Conservation (phyloP, 1,140 invertebrate genomes). For the Diplogasteroides magnus region DNA sequence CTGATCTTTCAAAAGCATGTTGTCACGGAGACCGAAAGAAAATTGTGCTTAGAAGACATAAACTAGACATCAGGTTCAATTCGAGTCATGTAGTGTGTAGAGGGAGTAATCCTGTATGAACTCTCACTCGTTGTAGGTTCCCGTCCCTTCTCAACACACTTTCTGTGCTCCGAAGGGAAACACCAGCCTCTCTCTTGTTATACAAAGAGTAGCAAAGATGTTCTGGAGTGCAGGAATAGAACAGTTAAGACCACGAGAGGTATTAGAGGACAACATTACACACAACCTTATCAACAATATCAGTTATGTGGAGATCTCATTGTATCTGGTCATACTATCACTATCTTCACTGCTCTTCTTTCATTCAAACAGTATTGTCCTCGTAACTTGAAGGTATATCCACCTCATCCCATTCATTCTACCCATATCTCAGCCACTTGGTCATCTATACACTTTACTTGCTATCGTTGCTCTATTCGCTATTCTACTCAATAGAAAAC, state of each 20-base stretch:
- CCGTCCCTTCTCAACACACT: constrained; percentile 31
- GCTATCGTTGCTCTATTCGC: constrained; percentile 70
- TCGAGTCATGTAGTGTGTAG: too few relatives aligned
- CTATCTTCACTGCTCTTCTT: constrained; percentile 29
- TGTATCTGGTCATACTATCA: constrained; percentile 36
- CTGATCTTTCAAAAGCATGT: too few relatives aligned
- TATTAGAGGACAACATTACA: not conserved
- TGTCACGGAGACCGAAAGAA: too few relatives aligned
- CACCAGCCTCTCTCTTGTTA: constrained; percentile 11
- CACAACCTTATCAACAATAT: not conserved
- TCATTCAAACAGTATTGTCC: constrained; percentile 34
- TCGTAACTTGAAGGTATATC: constrained; percentile 16
- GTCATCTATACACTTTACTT: constrained; percentile 69
- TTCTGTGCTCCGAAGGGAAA: constrained; percentile 34
- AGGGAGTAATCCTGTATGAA: too few relatives aligned
- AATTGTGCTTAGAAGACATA: too few relatives aligned
- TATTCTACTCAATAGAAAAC: constrained; percentile 75
- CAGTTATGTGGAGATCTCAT: constrained; percentile 37
- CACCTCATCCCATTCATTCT: constrained; percentile 10
- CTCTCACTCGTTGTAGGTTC: constrained; percentile 33
- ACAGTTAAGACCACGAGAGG: not conserved
- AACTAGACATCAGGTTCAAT: too few relatives aligned
- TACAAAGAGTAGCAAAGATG: constrained; percentile 26
- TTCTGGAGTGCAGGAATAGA: constrained; percentile 37
- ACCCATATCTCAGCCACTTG: constrained; percentile 57